phyloP scores from a whole-genome alignment of 2,113 vertebrate species.

The Cervus canadensis region DNA sequence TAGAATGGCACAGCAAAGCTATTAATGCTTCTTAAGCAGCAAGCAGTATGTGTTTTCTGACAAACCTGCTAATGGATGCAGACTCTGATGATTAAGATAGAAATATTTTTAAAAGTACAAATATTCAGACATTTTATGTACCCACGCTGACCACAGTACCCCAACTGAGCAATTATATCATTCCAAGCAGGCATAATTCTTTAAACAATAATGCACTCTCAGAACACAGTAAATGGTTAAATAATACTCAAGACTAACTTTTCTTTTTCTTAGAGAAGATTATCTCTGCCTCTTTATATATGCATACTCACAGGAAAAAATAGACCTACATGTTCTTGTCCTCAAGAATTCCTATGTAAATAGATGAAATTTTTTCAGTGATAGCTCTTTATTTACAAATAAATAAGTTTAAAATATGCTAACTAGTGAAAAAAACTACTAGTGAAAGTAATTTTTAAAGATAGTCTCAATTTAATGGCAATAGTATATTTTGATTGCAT shows the following conservation, averaged over 20 bases:
- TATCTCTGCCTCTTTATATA: background rate
- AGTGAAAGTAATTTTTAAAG: background rate
- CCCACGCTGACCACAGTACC: background rate
- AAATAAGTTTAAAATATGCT: background rate
- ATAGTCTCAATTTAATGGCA: background rate
- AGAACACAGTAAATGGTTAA: background rate
- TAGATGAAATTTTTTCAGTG: background rate
- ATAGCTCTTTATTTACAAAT: background rate
- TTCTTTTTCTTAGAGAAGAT: background rate
- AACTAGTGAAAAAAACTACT: background rate
- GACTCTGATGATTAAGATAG: background rate
- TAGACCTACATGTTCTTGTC: background rate
- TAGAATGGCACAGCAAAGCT: background rate
- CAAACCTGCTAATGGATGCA: background rate
- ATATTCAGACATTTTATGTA: background rate
- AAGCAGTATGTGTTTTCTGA: background rate
- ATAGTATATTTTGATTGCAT: background rate
- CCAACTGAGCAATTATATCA: background rate
- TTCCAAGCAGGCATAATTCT: background rate
- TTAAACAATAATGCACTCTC: background rate
- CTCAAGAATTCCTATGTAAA: background rate
- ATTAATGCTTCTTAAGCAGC: slow-evolving; percentile 17
- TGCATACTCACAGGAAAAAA: background rate
- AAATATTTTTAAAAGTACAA: slow-evolving; percentile 20
- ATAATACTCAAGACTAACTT: background rate